Evolutionary conservation across 2,888 invertebrate species (phyloP), one percentile per base, ranked within the genome.

Genomic region (Neoitamus cyanurus): DNA sequence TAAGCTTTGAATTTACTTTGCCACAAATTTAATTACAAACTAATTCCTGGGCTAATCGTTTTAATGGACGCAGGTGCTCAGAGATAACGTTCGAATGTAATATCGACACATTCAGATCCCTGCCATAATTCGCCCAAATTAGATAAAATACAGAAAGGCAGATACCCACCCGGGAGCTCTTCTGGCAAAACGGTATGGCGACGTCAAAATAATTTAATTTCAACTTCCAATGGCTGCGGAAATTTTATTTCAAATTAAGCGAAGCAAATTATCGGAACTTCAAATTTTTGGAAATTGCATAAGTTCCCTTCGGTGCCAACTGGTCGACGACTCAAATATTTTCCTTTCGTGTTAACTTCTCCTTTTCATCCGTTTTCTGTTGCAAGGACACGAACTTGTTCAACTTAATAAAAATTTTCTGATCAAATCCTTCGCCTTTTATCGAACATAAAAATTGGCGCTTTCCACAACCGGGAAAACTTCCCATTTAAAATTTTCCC

Each of bases 331-430:
- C 13, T 25, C 20, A 20, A 58, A 20, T 58, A 58, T 9, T 48
- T 48, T 20, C 9, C 20, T 20, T 9, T 58, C 25, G 2, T 9
- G 20, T 25, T 9, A 58, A 58, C 9, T 58, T 4, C 25, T 58
- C 11, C 34, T 5, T 34, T 58, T 58, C 11, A 58, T 20, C 58
- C 9, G 9, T 25, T 58, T 2, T 0, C 7, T 15, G 20, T 58
- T 20, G 20, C 25, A 58, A 25, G 20, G 9, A 7, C 58, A 3
- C 20, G 11, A 58, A 25, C 7, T 58, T 58, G 25, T 25, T 9
- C 58, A 58, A 58, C 58, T 58, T 58, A 70, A 31, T 70, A 70
- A 31, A 70, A 30, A 70, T 28, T n/a, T 70, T 70, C 70, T 31
- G 70, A 31, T 70, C 3, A 31, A 70, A 70, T 70, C 25, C 6